A percentile compares a stretch with the other conserved stretches of the same genome.
These are phyloP conservation scores for Microplitis deprimator DNA, from an alignment of 2,888 invertebrate species.

Conservation along the genomic window DNA sequence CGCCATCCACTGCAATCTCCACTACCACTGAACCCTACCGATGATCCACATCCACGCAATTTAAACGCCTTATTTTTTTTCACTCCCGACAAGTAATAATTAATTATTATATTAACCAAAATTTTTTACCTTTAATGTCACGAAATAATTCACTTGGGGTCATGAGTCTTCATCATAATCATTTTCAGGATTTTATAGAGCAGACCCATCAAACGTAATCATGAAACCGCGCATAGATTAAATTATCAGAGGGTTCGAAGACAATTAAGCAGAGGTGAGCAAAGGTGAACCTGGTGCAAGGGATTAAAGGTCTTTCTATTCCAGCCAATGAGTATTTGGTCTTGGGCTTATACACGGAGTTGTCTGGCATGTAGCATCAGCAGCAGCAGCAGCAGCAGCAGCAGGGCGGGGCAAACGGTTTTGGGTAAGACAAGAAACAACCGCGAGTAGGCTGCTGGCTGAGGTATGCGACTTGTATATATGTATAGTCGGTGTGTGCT, in stretches of 20 bases:
- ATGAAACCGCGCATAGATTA: not conserved
- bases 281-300: no score
- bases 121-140: not conserved
- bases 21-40: not conserved
- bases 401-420: constrained; percentile 48
- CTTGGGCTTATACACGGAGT: not conserved
- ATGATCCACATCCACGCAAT: not conserved
- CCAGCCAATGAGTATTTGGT: no score
- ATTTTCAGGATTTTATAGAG: no score
- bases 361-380: not conserved
- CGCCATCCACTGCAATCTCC: not conserved
- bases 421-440: constrained; percentile 45
- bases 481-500: not conserved
- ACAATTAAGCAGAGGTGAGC: no score
- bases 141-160: no score
- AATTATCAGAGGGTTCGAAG: no score
- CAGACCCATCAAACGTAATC: no score
- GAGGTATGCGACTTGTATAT: constrained; percentile 48
- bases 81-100: not conserved
- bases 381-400: not conserved
- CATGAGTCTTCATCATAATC: no score
- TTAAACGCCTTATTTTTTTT: not conserved
- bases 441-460: constrained; percentile 30
- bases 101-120: not conserved
- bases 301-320: no score